Percentiles rank a stretch among this genome's conserved stretches.
Evolutionary conservation across 2,797 vertebrate genomes (phyloP).

Genomic region (Oreochromis mossambicus): DNA sequence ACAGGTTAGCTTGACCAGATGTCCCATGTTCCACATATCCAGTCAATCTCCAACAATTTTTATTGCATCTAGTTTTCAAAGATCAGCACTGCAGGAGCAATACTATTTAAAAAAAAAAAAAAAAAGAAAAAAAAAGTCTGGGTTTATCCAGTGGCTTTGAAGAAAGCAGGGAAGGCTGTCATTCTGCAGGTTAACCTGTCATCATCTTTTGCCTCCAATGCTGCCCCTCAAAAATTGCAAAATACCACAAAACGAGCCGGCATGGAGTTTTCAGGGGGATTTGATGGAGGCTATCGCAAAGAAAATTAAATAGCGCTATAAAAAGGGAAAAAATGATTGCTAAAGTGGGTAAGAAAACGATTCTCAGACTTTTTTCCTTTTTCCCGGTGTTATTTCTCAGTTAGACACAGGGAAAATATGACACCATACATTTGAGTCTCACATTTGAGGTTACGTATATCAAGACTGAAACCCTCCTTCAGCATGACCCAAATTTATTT

Average conservation of each 20-base stretch:
- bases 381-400: fast-evolving
- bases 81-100: neutral
- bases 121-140: neutral
- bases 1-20: neutral
- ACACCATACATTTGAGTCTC: neutral
- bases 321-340: neutral
- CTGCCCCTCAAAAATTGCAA: neutral
- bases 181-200: neutral
- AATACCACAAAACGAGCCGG: fast-evolving
- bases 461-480: neutral
- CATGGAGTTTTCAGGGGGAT: neutral
- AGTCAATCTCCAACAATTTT: neutral
- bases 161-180: neutral
- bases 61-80: neutral
- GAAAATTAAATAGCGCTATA: neutral
- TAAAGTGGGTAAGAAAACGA: fast-evolving
- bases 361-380: neutral
- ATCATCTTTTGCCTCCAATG: neutral
- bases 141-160: neutral
- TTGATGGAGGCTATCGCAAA: neutral
- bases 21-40: fast-evolving
- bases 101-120: neutral
- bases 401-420: neutral
- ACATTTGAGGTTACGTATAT: neutral
- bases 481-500: neutral